Evolutionary conservation across 2,113 vertebrate genomes (phyloP), one percentile per base, ranked within the genome.

Genomic region (Chionis minor): DNA sequence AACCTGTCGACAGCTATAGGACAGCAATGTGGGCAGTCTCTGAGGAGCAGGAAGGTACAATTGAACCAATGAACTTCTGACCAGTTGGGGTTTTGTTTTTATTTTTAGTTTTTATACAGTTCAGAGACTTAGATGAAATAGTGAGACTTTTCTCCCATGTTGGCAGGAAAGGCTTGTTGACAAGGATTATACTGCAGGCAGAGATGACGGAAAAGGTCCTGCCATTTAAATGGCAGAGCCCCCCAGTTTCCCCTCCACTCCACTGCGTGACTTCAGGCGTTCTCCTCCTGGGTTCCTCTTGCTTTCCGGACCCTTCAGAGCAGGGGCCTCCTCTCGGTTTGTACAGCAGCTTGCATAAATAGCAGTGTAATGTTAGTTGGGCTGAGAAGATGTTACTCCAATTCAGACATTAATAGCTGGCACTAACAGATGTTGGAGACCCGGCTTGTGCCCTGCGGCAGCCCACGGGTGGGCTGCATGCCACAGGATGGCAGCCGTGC

Each of bases 401-500:
- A 19, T 32, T 40, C 49, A 47, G 54, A 5, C 54, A 23, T 19
- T 58, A 79, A 26, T 18, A 69, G 47, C 16, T 18, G 38, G 49
- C 52, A 44, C 61, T 26, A 63, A 40, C 0, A 42, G 62, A 35
- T 22, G 54, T 24, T 55, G 42, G 63, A 71, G 42, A 40, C 33
- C 28, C 1, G 0, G 33, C 18, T 12, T 40, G 49, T 42, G 22
- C 22, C 26, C 58, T 14, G 73, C 1, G 2, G 51, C 54, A 35
- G 59, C 47, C 27, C 75, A 33, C 1, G 1, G n/a, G 17, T 1
- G 0, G 15, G 33, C 59, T 49, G 78, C 1, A 1, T 52, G 66
- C 91, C 94, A 66, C 91, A 40, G 62, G 94, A 87, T 71, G 87
- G 94, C 87, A 80, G 72, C 62, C 58, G 14, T n/a, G 90, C 63